These are phyloP conservation scores for Salvelinus fontinalis DNA, from an alignment of 2,113 vertebrate species.

Conservation along the genomic window DNA sequence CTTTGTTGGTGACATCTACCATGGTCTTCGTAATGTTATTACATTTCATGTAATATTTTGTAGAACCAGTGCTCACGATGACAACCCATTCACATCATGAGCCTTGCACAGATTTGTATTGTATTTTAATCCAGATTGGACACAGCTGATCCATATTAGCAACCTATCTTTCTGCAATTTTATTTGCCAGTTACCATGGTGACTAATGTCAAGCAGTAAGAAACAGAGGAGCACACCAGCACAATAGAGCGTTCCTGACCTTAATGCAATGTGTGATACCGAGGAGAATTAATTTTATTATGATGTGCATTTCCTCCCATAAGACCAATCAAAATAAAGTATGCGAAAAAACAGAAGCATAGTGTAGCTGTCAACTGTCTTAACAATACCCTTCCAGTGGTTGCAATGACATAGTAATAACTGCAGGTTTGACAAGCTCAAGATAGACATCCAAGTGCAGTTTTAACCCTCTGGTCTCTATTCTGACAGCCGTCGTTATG, in stretches of 20 bases:
- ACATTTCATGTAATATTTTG: no score
- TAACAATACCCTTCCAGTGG: constrained; percentile 18
- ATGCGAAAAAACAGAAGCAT: constrained; percentile 18
- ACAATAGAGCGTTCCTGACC: constrained; percentile 66
- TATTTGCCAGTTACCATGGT: constrained; percentile 72
- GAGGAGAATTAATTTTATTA: constrained; percentile 49
- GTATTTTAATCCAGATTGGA: constrained; percentile 41
- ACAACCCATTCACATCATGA: not conserved
- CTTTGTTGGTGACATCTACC: not conserved
- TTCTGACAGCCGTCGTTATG: no score
- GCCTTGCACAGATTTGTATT: constrained; percentile 3
- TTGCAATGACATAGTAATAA: not conserved
- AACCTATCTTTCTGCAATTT: constrained; percentile 62
- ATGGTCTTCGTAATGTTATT: not conserved
- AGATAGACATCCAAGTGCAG: no score
- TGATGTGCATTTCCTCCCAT: constrained; percentile 33
- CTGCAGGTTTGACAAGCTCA: no score
- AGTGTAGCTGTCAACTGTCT: constrained; percentile 13
- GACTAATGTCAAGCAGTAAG: constrained; percentile 60
- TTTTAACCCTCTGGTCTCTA: no score
- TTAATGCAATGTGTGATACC: constrained; percentile 57
- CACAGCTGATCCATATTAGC: constrained; percentile 55
- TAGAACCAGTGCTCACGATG: not conserved
- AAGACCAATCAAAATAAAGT: constrained; percentile 41
- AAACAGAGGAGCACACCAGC: constrained; percentile 58